Conservation (phyloP, 2,888 invertebrate species). For the Desoria tigrina region DNA sequence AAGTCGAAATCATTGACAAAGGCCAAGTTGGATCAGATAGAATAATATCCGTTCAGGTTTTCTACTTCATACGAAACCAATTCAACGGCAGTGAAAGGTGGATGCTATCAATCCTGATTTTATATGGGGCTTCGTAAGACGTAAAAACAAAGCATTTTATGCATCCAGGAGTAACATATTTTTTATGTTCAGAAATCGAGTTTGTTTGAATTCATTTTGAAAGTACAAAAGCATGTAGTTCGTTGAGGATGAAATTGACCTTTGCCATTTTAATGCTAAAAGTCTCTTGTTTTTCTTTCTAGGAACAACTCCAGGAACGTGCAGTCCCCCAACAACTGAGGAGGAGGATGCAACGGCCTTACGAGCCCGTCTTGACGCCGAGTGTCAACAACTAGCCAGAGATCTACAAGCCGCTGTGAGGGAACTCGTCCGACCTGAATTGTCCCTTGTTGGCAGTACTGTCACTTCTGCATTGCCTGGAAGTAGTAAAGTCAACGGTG, state of each 20-base stretch:
- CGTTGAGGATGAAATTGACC: neutral
- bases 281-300: constrained; percentile 12
- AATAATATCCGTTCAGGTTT: no score
- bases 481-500: constrained; percentile 25
- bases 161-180: no score
- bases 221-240: constrained; percentile 5
- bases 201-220: neutral
- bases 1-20: no score
- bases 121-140: no score
- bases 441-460: constrained; percentile 32
- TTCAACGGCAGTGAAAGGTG: no score
- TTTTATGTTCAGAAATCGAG: no score
- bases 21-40: no score
- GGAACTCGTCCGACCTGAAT: constrained; percentile 59
- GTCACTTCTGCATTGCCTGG: constrained; percentile 59
- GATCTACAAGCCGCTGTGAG: constrained; percentile 65
- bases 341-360: constrained; percentile 60
- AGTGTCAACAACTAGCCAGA: constrained; percentile 57
- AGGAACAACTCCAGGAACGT: constrained; percentile 53
- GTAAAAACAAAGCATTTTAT: no score
- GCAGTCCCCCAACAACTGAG: constrained; percentile 49
- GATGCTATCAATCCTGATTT: no score
- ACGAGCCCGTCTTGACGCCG: constrained; percentile 56
- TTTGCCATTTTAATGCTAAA: neutral
- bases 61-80: no score